A percentile compares a stretch with the other conserved stretches of the same genome.
Evolutionary conservation across 2,797 vertebrate genomes (phyloP).

Genomic region (Delichon dasypus): DNA sequence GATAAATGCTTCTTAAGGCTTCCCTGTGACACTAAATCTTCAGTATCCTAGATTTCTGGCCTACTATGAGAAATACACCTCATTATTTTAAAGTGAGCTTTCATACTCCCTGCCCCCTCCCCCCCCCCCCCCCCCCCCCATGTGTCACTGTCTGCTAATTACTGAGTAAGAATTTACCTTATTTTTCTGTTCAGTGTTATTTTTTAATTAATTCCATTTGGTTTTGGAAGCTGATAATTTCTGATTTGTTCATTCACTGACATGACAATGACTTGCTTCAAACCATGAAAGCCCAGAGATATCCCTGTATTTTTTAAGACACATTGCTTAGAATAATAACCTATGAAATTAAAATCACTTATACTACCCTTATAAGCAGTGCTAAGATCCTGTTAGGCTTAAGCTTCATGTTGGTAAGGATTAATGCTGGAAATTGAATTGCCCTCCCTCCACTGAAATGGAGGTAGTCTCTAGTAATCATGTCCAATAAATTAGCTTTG

Average conservation of each 20-base stretch:
- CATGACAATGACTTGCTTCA: background rate
- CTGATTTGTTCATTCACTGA: background rate
- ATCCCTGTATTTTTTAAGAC: background rate
- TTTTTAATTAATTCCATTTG: background rate
- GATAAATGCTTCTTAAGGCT: background rate
- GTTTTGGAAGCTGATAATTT: background rate
- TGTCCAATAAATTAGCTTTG: background rate
- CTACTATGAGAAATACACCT: background rate
- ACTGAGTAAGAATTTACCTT: background rate
- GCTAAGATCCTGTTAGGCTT: background rate
- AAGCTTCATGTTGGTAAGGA: background rate
- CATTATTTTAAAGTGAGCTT: background rate
- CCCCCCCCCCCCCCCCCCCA: fast-evolving
- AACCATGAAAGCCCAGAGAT: background rate
- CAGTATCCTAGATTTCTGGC: background rate
- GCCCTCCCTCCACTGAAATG: background rate
- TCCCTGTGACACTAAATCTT: background rate
- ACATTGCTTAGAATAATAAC: background rate
- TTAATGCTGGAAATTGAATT: background rate
- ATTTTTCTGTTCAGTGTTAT: background rate
- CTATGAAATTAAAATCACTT: background rate
- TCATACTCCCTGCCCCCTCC: background rate
- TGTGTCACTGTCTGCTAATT: background rate
- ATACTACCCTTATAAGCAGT: background rate
- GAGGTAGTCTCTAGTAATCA: background rate